Conservation (phyloP, 2,797 vertebrate species). For the Sternarchorhynchus goeldii region DNA sequence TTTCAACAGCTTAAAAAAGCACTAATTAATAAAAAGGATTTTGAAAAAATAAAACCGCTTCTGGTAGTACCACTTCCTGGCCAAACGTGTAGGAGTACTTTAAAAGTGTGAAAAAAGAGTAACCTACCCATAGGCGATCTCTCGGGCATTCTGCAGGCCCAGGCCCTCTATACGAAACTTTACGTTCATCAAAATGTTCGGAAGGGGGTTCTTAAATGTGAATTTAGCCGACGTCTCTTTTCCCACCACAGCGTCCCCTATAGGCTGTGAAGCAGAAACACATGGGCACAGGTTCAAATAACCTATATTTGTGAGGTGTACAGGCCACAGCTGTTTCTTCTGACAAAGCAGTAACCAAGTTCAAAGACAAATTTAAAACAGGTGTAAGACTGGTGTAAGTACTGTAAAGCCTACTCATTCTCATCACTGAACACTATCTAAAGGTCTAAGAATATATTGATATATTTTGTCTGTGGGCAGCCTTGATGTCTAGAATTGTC, state of each 20-base stretch:
- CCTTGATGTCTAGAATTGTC: too few species aligned
- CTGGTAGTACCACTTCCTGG: too few species aligned
- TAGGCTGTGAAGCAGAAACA: constrained; percentile 62
- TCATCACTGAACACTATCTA: too few species aligned
- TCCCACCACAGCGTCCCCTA: constrained; percentile 72
- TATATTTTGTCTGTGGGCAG: too few species aligned
- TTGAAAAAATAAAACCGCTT: too few species aligned
- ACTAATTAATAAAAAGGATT: too few species aligned
- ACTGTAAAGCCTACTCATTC: too few species aligned
- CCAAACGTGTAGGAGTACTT: too few species aligned
- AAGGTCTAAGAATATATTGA: too few species aligned
- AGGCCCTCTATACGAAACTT: constrained; percentile 87
- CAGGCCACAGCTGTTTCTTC: background rate
- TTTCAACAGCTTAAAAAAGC: too few species aligned
- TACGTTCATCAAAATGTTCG: constrained; percentile 74
- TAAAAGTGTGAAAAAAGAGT: background rate
- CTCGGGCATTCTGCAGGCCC: constrained; percentile 81
- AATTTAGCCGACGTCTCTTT: constrained; percentile 83
- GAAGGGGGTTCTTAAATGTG: constrained; percentile 86
- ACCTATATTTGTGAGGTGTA: background rate
- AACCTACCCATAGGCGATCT: constrained; percentile 64
- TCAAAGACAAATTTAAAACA: too few species aligned
- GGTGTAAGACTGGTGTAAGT: too few species aligned
- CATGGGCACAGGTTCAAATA: constrained; percentile 5
- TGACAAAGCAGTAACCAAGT: background rate